phyloP scores from a whole-genome alignment of 2,888 invertebrate genomes.

The Heliconius ismenius region DNA sequence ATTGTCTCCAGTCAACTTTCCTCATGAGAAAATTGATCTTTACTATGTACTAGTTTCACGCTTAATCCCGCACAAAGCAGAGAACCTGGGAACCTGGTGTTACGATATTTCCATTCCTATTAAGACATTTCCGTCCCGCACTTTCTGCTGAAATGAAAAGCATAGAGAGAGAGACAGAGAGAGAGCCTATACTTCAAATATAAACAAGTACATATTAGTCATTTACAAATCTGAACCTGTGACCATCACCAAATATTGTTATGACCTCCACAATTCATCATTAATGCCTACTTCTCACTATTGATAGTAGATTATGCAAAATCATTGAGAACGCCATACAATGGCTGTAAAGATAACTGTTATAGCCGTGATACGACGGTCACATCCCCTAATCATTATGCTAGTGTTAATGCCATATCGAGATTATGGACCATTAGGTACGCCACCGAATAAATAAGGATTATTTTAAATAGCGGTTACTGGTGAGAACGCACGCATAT shows the following conservation, averaged over 20 bases:
- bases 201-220: not conserved
- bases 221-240: not conserved
- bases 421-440: constrained; percentile 76
- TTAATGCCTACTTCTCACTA: not conserved
- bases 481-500: constrained; percentile 68
- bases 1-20: too few relatives aligned
- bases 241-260: not conserved
- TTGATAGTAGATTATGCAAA: constrained; percentile 27
- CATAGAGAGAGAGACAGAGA: too few relatives aligned
- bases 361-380: constrained; percentile 32
- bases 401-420: constrained; percentile 71
- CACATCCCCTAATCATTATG: constrained; percentile 65
- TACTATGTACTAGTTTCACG: too few relatives aligned
- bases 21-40: too few relatives aligned
- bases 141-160: too few relatives aligned
- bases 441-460: constrained; percentile 78
- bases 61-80: too few relatives aligned
- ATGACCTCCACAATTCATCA: not conserved
- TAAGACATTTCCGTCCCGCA: too few relatives aligned
- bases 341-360: constrained; percentile 32
- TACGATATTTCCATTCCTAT: too few relatives aligned
- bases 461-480: constrained; percentile 67
- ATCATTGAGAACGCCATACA: constrained; percentile 27
- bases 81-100: too few relatives aligned
- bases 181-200: too few relatives aligned